phyloP scores from a whole-genome alignment of 64 coral and sea anemone genomes.

The Actinia tenebrosa region DNA sequence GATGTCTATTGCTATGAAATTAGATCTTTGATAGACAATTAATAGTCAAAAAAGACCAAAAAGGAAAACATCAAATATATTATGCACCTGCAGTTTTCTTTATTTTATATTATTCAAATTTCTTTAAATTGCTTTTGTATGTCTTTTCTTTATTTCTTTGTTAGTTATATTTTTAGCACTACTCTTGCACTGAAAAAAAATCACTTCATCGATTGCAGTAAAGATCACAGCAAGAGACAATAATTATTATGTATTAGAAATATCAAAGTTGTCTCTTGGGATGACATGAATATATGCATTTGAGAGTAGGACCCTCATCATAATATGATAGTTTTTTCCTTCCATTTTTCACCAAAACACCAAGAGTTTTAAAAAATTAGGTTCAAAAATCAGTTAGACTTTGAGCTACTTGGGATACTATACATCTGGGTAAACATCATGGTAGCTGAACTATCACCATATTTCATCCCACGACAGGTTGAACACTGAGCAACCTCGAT shows the following conservation, averaged over 20 bases:
- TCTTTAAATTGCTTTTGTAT: neutral
- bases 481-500: neutral
- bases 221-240: neutral
- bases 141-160: neutral
- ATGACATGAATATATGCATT: neutral
- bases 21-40: no score
- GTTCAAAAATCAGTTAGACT: neutral
- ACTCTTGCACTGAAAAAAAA: neutral
- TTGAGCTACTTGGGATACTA: neutral
- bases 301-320: neutral
- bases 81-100: neutral
- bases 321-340: neutral
- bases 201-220: neutral
- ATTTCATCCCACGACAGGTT: neutral
- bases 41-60: neutral
- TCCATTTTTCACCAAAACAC: neutral
- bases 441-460: conserved; percentile 7
- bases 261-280: neutral
- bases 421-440: conserved; percentile 1
- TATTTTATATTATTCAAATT: neutral
- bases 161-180: neutral
- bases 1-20: no score
- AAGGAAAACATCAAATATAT: neutral
- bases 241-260: neutral
- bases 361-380: neutral